These are phyloP conservation scores for Globodera ellingtonae DNA, from an alignment of 1,140 invertebrate genomes.

Conservation along the genomic window DNA sequence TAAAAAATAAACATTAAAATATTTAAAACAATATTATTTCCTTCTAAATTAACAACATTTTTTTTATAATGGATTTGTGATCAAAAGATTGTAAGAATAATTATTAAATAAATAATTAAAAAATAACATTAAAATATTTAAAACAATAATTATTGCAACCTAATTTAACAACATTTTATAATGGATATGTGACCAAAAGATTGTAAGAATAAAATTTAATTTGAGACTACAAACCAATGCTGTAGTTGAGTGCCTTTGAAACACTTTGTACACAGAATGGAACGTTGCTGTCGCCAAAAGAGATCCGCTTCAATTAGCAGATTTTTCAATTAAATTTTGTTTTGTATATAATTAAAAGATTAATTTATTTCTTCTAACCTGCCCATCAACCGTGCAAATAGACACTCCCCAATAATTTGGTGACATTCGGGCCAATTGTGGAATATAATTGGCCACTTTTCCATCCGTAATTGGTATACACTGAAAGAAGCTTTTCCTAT, in stretches of 20 bases:
- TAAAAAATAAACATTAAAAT: not conserved
- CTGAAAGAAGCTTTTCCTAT: not conserved
- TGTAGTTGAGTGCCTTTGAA: slow-evolving; percentile 82
- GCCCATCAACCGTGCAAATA: slow-evolving; percentile 69
- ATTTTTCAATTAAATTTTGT: too few species aligned
- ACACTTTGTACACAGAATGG: slow-evolving; percentile 64
- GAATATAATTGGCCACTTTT: slow-evolving; percentile 63
- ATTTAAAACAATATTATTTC: too few species aligned
- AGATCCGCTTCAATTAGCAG: slow-evolving; percentile 21
- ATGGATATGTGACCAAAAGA: too few species aligned
- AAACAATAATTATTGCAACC: too few species aligned
- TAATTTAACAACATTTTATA: too few species aligned
- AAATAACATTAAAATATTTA: not conserved
- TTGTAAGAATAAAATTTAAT: too few species aligned
- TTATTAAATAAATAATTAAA: too few species aligned
- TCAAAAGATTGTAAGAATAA: too few species aligned
- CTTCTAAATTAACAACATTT: too few species aligned
- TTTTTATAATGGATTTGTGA: too few species aligned
- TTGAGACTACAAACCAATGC: slow-evolving; percentile 34
- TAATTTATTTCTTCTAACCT: slow-evolving; percentile 34
- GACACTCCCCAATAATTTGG: slow-evolving; percentile 68
- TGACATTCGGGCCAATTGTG: slow-evolving; percentile 60
- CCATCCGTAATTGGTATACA: slow-evolving; percentile 48
- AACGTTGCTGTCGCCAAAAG: slow-evolving; percentile 56
- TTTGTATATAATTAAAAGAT: too few species aligned